Evolutionary conservation across 2,113 vertebrate species (phyloP), one percentile per base, ranked within the genome.

Genomic region (Formicarius rufipectus): DNA sequence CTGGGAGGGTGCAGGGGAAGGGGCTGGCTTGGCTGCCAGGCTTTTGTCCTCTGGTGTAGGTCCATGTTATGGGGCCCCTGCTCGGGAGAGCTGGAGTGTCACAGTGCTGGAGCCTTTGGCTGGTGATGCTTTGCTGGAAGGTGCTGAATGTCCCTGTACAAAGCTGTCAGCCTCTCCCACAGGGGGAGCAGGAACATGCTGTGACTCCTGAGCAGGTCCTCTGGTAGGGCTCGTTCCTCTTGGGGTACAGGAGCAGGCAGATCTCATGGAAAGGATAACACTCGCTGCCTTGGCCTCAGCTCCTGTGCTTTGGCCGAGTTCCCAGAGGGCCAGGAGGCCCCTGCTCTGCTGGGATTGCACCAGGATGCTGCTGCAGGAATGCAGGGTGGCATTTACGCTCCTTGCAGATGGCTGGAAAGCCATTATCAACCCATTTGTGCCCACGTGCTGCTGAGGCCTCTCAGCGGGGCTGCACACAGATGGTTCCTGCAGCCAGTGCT

Each of bases 211-310:
- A 39, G 7, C 9, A 17, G 45, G 39, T 6, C 12, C 15, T 52
- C 30, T 0, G 19, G 28, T 33, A 39, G 15, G 19, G 5, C 20
- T 75, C 28, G 25, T 52, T 47, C 11, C 11, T n/a, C 0, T 4
- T 28, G 56, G 39, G 56, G 9, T 52, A 6, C 12, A 28, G 40
- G 45, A 66, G 33, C 20, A 31, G 27, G 31, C 56, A 2, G 8
- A 15, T 68, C 37, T 72, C 18, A 12, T 28, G 50, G 10, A 19
- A 58, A 44, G 30, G 14, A 3, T 42, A 31, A 56, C 45, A 3
- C 42, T 35, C 14, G 9, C 59, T 84, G 69, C 59, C 30, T 16
- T 30, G 45, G 40, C 56, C 40, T 56, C 21, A 6, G 83, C 60
- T 92, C 60, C 56, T 8, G 11, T 35, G 39, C 4, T 75, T 66